A percentile compares a stretch with the other conserved stretches of the same genome.
Conservation (phyloP, 2,797 vertebrate species). For the Mus spretus region DNA sequence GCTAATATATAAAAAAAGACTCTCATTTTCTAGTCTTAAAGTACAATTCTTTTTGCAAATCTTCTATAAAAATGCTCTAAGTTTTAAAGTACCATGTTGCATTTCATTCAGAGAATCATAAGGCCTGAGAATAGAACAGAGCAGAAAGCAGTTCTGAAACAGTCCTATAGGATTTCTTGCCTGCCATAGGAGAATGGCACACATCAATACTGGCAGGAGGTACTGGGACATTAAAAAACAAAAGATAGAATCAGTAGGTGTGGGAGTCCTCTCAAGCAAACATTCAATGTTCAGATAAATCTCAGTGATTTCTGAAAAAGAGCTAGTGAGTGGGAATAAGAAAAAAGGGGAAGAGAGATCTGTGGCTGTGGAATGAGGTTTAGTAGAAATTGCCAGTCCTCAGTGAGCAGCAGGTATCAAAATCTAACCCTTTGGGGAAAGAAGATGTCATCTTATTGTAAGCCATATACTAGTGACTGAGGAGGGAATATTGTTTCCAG, state of each 20-base stretch:
- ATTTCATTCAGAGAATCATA: constrained; percentile 50
- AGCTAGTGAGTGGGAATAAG: not conserved
- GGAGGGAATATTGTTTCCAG: constrained; percentile 76
- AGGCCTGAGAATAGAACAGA: not conserved
- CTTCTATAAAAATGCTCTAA: constrained; percentile 64
- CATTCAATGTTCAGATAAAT: constrained; percentile 46
- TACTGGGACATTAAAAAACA: constrained; percentile 65
- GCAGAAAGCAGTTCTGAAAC: constrained; percentile 47
- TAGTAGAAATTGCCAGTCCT: constrained; percentile 36
- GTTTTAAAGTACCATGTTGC: constrained; percentile 55
- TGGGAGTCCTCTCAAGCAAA: constrained; percentile 65
- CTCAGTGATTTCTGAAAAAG: constrained; percentile 21
- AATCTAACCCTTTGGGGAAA: constrained; percentile 58
- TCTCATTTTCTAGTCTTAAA: constrained; percentile 67
- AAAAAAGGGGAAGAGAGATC: not conserved
- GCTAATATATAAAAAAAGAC: constrained; percentile 47
- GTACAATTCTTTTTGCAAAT: constrained; percentile 48
- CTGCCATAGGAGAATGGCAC: not conserved
- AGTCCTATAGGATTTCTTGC: not conserved
- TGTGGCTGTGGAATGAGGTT: constrained; percentile 59
- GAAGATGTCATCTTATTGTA: constrained; percentile 66
- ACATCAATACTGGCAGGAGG: constrained; percentile 36
- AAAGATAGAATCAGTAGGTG: constrained; percentile 42
- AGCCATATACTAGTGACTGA: constrained; percentile 39
- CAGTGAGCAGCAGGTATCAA: constrained; percentile 44